These are phyloP conservation scores for Pimpla rufipes DNA, from an alignment of 2,888 invertebrate genomes.

Conservation along the genomic window DNA sequence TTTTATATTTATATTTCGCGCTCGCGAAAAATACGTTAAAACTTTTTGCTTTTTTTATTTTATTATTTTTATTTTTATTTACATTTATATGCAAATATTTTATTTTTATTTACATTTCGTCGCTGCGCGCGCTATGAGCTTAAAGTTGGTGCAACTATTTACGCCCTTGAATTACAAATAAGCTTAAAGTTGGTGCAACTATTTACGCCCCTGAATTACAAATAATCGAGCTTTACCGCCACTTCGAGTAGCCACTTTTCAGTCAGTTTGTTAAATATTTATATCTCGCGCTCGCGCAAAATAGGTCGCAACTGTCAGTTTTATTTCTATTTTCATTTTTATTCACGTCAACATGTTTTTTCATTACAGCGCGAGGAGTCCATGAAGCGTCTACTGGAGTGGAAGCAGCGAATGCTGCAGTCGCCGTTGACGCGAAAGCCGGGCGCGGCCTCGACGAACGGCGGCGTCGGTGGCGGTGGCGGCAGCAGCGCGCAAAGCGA, in stretches of 20 bases:
- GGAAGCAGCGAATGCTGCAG: constrained; percentile 97
- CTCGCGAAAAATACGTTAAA: too few relatives aligned
- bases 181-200: neutral
- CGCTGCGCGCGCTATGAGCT: neutral
- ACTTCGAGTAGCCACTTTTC: too few relatives aligned
- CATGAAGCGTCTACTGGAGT: constrained; percentile 95
- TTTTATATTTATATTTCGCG: too few relatives aligned
- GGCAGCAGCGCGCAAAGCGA: constrained; percentile 81
- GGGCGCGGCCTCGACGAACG: constrained; percentile 87
- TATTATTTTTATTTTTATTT: too few relatives aligned
- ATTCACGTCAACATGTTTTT: constrained; percentile 32
- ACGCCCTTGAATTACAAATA: too few relatives aligned
- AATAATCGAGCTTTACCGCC: too few relatives aligned
- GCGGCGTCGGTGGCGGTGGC: constrained; percentile 74
- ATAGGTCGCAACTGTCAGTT: neutral
- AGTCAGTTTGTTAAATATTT: too few relatives aligned
- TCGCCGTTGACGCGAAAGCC: constrained; percentile 94
- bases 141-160: neutral
- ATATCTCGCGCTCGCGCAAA: too few relatives aligned
- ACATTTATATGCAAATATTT: too few relatives aligned
- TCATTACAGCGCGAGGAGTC: constrained; percentile 93
- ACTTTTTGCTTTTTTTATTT: too few relatives aligned
- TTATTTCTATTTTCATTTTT: constrained; percentile 7
- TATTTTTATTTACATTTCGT: too few relatives aligned
- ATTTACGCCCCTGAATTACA: too few relatives aligned